Conservation (phyloP, 2,888 invertebrate species). For the Pteria penguin region DNA sequence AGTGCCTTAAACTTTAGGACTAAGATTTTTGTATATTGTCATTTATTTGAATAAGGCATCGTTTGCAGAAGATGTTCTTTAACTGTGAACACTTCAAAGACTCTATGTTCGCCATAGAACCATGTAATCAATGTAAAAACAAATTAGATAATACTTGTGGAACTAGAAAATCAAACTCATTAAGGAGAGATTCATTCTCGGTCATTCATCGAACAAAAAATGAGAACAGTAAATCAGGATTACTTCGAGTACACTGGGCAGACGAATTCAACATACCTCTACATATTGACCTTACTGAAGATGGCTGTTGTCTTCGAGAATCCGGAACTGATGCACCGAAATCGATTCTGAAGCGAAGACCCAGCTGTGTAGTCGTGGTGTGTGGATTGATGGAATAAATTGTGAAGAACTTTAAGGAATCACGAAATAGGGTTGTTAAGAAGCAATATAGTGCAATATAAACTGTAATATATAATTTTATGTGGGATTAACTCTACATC, state of each 20-base stretch:
- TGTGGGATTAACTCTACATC: too few species aligned
- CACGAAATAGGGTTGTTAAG: too few species aligned
- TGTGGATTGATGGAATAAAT: too few species aligned
- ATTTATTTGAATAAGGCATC: too few species aligned
- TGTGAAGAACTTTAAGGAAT: too few species aligned
- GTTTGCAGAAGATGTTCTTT: not conserved
- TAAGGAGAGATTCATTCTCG: too few species aligned
- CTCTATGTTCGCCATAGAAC: not conserved
- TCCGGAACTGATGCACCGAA: not conserved
- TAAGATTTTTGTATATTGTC: too few species aligned
- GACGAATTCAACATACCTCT: not conserved
- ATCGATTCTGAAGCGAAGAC: not conserved
- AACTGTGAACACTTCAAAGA: not conserved
- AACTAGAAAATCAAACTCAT: not conserved
- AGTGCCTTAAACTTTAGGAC: too few species aligned
- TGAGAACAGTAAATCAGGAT: not conserved
- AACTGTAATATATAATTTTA: too few species aligned
- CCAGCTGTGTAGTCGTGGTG: not conserved
- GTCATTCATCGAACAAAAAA: not conserved
- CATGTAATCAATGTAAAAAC: not conserved
- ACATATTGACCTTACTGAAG: not conserved
- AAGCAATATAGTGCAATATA: too few species aligned
- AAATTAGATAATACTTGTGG: not conserved
- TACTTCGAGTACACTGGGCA: not conserved
- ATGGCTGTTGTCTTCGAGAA: not conserved